phyloP scores from a whole-genome alignment of 2,113 vertebrate species.

The Pogonocichla stellata region DNA sequence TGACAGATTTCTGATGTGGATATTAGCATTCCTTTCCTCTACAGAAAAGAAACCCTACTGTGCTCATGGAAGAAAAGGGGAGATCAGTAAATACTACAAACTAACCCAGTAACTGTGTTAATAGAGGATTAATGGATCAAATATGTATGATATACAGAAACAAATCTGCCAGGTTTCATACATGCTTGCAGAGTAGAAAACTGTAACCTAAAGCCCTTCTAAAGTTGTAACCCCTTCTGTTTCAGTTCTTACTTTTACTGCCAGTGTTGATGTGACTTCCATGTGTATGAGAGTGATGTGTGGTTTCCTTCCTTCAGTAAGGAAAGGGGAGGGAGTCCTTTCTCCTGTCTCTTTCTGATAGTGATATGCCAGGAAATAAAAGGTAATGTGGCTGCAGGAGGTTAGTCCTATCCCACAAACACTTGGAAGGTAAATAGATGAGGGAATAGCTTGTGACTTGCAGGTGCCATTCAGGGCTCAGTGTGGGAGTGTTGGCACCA shows the following conservation, averaged over 20 bases:
- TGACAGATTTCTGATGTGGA: not conserved
- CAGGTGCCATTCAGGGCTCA: not conserved
- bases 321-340: not conserved
- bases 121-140: not conserved
- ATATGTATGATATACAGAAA: fast-evolving
- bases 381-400: not conserved
- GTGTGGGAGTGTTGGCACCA: not conserved
- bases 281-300: fast-evolving
- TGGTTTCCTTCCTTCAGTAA: not conserved
- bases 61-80: not conserved
- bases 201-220: not conserved
- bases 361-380: not conserved
- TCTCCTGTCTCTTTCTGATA: not conserved
- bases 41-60: not conserved
- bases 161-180: not conserved
- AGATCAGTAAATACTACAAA: not conserved
- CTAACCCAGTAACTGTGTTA: not conserved
- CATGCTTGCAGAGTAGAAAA: not conserved
- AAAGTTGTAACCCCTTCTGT: not conserved
- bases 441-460: not conserved
- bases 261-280: not conserved
- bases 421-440: not conserved
- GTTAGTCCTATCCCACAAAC: not conserved
- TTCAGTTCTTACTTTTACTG: not conserved
- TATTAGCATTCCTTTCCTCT: not conserved